These are phyloP conservation scores for Drosophila kanapiae DNA, from an alignment of 1,140 invertebrate genomes.

Conservation along the genomic window DNA sequence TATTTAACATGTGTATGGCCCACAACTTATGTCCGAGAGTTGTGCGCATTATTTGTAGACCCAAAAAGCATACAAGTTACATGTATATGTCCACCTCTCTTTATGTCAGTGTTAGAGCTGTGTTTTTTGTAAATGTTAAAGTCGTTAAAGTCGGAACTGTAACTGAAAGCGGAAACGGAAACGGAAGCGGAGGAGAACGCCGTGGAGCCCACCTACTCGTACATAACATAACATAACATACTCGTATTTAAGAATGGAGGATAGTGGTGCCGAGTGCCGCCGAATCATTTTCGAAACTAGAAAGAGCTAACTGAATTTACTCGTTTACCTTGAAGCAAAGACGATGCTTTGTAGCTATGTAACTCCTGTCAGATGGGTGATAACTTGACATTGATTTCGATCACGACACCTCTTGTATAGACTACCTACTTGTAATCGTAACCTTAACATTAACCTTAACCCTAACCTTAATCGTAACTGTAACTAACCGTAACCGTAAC, in stretches of 20 bases:
- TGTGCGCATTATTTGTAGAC: constrained; percentile 33
- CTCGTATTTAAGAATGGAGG: constrained; percentile 38
- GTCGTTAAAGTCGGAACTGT: constrained; percentile 20
- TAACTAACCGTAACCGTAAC: constrained; percentile 39
- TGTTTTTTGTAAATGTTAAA: constrained; percentile 74
- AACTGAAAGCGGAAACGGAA: constrained; percentile 20
- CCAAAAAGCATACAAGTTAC: constrained; percentile 18
- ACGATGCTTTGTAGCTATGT: constrained; percentile 71
- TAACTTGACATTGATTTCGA: constrained; percentile 71
- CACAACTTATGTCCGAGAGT: constrained; percentile 21
- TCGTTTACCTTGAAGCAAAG: constrained; percentile 36
- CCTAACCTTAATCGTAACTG: constrained; percentile 5
- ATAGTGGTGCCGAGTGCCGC: not conserved
- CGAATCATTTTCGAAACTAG: constrained; percentile 35
- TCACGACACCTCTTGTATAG: constrained; percentile 66
- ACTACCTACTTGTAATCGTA: constrained; percentile 34
- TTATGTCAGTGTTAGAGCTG: constrained; percentile 73
- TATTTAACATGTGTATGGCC: constrained; percentile 7
- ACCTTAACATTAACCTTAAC: not conserved
- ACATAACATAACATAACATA: constrained; percentile 32
- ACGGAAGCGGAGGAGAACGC: constrained; percentile 32
- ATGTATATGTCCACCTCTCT: constrained; percentile 21
- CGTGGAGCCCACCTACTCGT: constrained; percentile 67
- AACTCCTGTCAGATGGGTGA: constrained; percentile 85
- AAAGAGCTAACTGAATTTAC: constrained; percentile 39